Evolutionary conservation across 2,113 vertebrate species (phyloP), one percentile per base, ranked within the genome.

Genomic region (Passer montanus): DNA sequence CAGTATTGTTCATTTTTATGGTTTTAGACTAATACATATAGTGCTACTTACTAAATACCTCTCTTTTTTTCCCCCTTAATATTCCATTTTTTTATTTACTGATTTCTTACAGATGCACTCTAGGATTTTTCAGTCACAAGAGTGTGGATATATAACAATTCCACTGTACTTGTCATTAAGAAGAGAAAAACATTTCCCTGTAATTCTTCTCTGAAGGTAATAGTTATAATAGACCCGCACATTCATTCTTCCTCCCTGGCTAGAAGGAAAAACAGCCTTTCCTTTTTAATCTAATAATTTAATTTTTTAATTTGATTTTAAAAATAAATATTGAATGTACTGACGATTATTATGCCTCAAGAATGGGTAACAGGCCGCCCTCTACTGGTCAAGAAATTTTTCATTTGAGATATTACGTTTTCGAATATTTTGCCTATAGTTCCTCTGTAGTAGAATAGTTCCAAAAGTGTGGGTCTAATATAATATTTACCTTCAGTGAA

Each of bases 171-270:
- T 96, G 50, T 91, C 59, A 3, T 93, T 93, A 74, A 94, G 93
- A 95, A 95, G 85, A 94, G 27, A 93, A 94, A 95, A 95, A 80
- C 55, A 83, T 76, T 95, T 96, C 95, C 90, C 96, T 95, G 93
- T 96, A 96, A 94, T 97, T 95, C 95, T 96, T 90, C 95, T 93
- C 93, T 96, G 96, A 93, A 95, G 94, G 93, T 97, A 97, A 96
- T 96, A 86, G 60, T 94, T 96, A 80, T 59, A 93, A 55, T 62
- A 94, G 94, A 93, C 91, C 95, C 96, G 96, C 96, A 97, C 95
- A 77, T 83, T 82, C 47, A 70, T 91, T 39, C 46, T 94, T 83
- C 10, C 47, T 95, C 63, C 24, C 33, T 91, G 33, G 13, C 30
- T 79, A 88, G 47, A 93, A 83, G 66, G 26, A 49, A 77, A 89